These are phyloP conservation scores for Ruditapes philippinarum DNA, from an alignment of 1,140 invertebrate genomes.

Conservation along the genomic window DNA sequence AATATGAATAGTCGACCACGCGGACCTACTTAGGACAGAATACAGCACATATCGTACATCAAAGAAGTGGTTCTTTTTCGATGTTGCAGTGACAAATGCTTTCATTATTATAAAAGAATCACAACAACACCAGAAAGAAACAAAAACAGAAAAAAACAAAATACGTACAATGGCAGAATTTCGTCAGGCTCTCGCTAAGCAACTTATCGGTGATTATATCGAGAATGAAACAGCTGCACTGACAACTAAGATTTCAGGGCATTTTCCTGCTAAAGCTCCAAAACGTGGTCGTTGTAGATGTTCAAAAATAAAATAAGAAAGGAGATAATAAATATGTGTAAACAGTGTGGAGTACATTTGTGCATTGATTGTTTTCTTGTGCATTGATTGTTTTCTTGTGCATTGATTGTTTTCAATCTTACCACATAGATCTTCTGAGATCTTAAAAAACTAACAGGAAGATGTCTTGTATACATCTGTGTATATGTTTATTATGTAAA, in stretches of 20 bases:
- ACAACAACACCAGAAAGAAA: constrained; percentile 29
- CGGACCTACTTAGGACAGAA: constrained; percentile 44
- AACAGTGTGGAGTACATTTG: too few relatives aligned
- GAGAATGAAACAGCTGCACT: not conserved
- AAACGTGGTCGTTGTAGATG: not conserved
- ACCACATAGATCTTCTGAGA: too few relatives aligned
- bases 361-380: too few relatives aligned
- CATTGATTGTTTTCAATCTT: too few relatives aligned
- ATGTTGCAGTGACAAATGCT: constrained; percentile 42
- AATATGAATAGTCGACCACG: constrained; percentile 56
- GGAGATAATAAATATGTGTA: too few relatives aligned
- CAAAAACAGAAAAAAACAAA: not conserved
- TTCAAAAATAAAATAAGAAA: too few relatives aligned
- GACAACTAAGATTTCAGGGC: not conserved
- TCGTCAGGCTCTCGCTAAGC: constrained; percentile 19
- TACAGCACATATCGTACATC: constrained; percentile 31
- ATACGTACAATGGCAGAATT: constrained; percentile 22
- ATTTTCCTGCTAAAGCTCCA: too few relatives aligned
- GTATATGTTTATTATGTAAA: too few relatives aligned
- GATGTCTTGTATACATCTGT: too few relatives aligned
- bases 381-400: too few relatives aligned
- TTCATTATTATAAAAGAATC: constrained; percentile 57
- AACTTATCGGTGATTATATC: not conserved
- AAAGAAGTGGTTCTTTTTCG: constrained; percentile 60
- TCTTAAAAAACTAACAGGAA: too few relatives aligned